Percentiles rank a stretch among this genome's conserved stretches.
These are phyloP conservation scores for Sander vitreus DNA, from an alignment of 2,113 vertebrate species.

Conservation along the genomic window DNA sequence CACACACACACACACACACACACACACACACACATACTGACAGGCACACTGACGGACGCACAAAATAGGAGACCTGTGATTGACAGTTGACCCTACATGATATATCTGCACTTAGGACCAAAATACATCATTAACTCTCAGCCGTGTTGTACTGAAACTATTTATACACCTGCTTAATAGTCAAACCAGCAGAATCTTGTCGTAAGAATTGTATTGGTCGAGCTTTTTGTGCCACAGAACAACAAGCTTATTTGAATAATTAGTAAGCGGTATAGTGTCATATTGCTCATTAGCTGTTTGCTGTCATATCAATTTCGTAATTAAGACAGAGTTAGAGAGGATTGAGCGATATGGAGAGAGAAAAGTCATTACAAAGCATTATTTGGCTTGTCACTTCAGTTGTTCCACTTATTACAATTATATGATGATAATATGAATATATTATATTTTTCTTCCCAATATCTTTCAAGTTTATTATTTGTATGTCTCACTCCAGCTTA, in stretches of 20 bases:
- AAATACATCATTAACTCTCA: conserved; percentile 49
- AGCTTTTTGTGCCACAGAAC: conserved; percentile 40
- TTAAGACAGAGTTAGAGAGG: conserved; percentile 9
- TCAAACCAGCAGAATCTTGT: conserved; percentile 5
- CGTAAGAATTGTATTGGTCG: conserved; percentile 2
- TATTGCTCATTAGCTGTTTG: conserved; percentile 50
- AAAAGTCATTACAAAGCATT: conserved; percentile 36
- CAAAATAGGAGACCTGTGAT: conserved; percentile 35
- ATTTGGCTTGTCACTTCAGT: conserved; percentile 39
- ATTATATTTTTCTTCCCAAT: too few species aligned
- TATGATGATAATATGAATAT: too few species aligned
- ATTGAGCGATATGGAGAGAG: conserved; percentile 7
- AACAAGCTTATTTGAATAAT: conserved; percentile 60
- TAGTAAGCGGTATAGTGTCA: conserved; percentile 36
- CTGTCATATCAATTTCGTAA: conserved; percentile 20
- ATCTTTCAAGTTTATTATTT: conserved; percentile 21
- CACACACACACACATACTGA: conserved; percentile 4
- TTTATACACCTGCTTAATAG: conserved; percentile 40
- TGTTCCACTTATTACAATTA: conserved; percentile 28
- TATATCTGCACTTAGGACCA: conserved; percentile 40
- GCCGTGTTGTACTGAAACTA: conserved; percentile 32
- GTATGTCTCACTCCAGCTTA: conserved; percentile 2
- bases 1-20: too few species aligned
- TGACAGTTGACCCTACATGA: conserved; percentile 57
- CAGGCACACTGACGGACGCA: conserved; percentile 12